These are phyloP conservation scores for Sinocyclocheilus anshuiensis DNA, from an alignment of 2,113 vertebrate genomes.

Conservation along the genomic window DNA sequence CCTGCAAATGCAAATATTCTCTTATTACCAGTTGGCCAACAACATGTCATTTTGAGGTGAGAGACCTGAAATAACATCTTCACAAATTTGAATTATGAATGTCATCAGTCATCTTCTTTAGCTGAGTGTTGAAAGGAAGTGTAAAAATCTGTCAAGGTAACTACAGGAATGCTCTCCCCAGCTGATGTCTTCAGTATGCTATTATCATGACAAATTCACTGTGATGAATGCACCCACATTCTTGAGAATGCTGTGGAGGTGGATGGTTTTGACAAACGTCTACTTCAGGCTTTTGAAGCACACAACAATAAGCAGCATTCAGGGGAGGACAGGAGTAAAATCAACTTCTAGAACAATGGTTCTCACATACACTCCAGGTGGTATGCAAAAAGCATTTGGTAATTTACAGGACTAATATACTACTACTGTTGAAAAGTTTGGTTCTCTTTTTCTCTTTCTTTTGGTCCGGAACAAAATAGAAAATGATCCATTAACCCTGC, in stretches of 20 bases:
- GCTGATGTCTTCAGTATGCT: constrained; percentile 31
- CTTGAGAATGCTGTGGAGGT: constrained; percentile 33
- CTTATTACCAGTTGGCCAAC: constrained; percentile 6
- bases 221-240: constrained; percentile 40
- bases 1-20: constrained; percentile 40
- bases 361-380: background rate
- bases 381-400: background rate
- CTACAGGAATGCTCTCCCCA: constrained; percentile 11
- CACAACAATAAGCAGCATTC: constrained; percentile 36
- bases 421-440: no score
- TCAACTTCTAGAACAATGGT: background rate
- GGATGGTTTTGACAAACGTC: constrained; percentile 30
- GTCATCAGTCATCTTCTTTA: constrained; percentile 21
- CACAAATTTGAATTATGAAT: constrained; percentile 6
- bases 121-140: constrained; percentile 17
- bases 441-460: no score
- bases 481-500: background rate
- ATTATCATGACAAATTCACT: constrained; percentile 40
- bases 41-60: constrained; percentile 3
- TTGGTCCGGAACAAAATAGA: no score
- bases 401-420: no score
- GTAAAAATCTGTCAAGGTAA: constrained; percentile 31
- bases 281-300: constrained; percentile 32
- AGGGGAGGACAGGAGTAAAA: constrained; percentile 29
- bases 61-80: background rate